These are phyloP conservation scores for Hippocampus abdominalis DNA, from an alignment of 2,113 vertebrate genomes.

Conservation along the genomic window DNA sequence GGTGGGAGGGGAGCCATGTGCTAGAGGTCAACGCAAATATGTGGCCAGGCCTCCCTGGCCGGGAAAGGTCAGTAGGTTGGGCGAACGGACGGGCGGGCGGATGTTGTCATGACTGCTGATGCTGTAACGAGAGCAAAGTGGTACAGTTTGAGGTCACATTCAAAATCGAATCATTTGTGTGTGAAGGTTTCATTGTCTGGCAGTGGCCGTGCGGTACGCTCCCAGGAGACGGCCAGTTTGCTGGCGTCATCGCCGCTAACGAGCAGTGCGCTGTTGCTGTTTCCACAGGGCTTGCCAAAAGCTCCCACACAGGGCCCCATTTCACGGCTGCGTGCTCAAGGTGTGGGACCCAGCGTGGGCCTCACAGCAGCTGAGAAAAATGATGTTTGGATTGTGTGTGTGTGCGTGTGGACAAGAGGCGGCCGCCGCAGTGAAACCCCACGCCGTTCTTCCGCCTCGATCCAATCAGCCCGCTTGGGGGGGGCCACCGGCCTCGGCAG, in stretches of 20 bases:
- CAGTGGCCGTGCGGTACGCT: slow-evolving; percentile 43
- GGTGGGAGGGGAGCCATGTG: slow-evolving; percentile 40
- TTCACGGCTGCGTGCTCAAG: slow-evolving; percentile 59
- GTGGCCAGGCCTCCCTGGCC: slow-evolving; percentile 33
- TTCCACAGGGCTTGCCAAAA: slow-evolving; percentile 60
- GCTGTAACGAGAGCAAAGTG: slow-evolving; percentile 31
- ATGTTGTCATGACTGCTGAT: slow-evolving; percentile 37
- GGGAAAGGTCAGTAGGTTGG: slow-evolving; percentile 45
- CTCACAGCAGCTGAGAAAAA: slow-evolving; percentile 39
- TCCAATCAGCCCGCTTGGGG: slow-evolving; percentile 44
- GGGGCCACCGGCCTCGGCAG: slow-evolving; percentile 24
- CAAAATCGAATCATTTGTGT: slow-evolving; percentile 28
- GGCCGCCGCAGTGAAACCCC: slow-evolving; percentile 28
- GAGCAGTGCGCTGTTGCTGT: slow-evolving; percentile 60
- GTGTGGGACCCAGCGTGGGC: slow-evolving; percentile 52
- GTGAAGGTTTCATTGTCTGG: slow-evolving; percentile 29
- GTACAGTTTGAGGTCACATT: slow-evolving; percentile 14
- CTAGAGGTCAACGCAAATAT: slow-evolving; percentile 57
- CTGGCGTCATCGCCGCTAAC: slow-evolving; percentile 58
- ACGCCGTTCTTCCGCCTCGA: slow-evolving; percentile 37
- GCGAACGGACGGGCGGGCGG: slow-evolving; percentile 12
- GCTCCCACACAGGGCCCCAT: slow-evolving; percentile 57
- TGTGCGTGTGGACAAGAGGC: slow-evolving; percentile 13
- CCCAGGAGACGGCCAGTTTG: slow-evolving; percentile 28
- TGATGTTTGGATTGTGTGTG: slow-evolving; percentile 32